Evolutionary conservation across 2,797 vertebrate genomes (phyloP), one percentile per base, ranked within the genome.

Genomic region (Echeneis naucrates): DNA sequence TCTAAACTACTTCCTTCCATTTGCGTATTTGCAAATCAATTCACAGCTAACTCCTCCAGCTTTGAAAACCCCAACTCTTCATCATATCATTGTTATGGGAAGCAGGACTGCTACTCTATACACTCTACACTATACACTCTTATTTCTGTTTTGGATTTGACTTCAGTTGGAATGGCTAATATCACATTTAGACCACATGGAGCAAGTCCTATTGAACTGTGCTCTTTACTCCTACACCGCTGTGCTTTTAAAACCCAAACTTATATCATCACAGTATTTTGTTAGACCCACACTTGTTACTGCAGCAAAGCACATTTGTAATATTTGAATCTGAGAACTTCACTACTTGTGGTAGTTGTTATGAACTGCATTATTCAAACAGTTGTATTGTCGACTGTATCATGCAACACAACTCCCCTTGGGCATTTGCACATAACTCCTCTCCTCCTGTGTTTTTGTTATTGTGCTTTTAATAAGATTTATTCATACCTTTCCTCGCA

Each of bases 51-150:
- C 84, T 82, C 80, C 78, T 48, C 24, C 79, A 42, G 68, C 86
- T 86, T 79, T 81, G 80, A 86, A 88, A 79, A 17, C 48, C 26
- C 73, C 26, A 56, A 11, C 81, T 79, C 84, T 83, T 85, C 73
- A 81, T 87, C 76, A 47, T 73, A 79, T 89, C 88, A 85, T 91
- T 91, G 84, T 88, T 83, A 88, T 92, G 83, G 56, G 64, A 58
- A 86, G 75, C 74, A 63, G 77, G 30, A 9, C 65, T n/a, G 40
- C 60, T 63, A 50, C 32, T 77, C 74, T 82, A n/a, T n/a, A n/a
- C n/a, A n/a, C n/a, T n/a, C n/a, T n/a, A n/a, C n/a, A 63, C 79
- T 75, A 42, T 23, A 35, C 19, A 2, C 76, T 80, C 72, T 33
- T 75, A 56, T 60, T 80, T 81, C 72, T 82, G 73, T 89, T 86